Conservation (phyloP, 2,797 vertebrate genomes). For the Mormyrops attenuatus region DNA sequence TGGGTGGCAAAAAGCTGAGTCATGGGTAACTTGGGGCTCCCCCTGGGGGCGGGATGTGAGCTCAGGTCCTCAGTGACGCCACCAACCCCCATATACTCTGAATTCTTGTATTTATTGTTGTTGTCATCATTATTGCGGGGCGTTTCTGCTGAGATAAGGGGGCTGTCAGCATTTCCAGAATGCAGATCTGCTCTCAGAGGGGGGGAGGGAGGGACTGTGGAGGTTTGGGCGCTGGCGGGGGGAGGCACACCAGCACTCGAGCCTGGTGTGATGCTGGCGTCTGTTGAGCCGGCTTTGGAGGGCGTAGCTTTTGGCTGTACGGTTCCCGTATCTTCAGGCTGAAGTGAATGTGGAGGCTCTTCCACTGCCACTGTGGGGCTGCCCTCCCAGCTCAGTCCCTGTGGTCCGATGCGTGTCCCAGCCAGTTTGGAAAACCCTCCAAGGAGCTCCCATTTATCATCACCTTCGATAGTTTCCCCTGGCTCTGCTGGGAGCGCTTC, state of each 20-base stretch:
- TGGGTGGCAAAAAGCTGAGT: not conserved
- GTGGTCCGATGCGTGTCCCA: not conserved
- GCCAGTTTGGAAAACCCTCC: not conserved
- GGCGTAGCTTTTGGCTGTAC: not conserved
- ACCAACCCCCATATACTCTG: not conserved
- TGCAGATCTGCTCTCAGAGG: conserved; percentile 31
- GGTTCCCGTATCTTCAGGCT: conserved; percentile 30
- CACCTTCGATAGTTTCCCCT: not conserved
- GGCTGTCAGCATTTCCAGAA: not conserved
- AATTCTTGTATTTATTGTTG: not conserved
- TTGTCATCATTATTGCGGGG: not conserved
- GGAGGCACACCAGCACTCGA: not conserved
- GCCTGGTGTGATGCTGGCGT: conserved; percentile 19
- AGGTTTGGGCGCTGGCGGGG: conserved; percentile 28
- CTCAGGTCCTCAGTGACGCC: not conserved
- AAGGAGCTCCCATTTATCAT: no score
- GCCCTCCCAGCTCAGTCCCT: conserved; percentile 48
- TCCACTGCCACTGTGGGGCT: conserved; percentile 61
- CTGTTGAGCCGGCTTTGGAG: conserved; percentile 15
- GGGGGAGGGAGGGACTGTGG: conserved; percentile 23
- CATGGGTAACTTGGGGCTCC: not conserved
- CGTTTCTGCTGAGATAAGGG: not conserved
- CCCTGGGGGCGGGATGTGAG: not conserved
- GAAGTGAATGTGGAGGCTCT: conserved; percentile 59
- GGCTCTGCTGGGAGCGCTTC: not conserved